Evolutionary conservation across 2,113 vertebrate species (phyloP).

Genomic region (Vidua chalybeata): DNA sequence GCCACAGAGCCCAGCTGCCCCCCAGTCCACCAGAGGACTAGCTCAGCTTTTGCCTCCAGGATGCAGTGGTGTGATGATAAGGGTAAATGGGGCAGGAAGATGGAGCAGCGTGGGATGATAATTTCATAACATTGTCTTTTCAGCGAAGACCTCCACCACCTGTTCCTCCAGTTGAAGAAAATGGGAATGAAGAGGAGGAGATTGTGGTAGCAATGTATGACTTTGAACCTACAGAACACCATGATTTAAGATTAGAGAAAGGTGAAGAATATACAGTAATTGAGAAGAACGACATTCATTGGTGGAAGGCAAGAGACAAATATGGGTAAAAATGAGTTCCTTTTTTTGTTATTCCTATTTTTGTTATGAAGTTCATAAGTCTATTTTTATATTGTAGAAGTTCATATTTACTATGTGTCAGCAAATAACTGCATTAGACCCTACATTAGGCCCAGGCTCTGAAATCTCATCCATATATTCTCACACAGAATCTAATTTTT

Average conservation of each 20-base stretch:
- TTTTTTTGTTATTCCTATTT: background rate
- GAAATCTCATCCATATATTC: background rate
- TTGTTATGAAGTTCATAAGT: background rate
- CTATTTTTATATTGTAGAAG: background rate
- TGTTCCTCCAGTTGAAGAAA: background rate
- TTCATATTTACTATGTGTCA: background rate
- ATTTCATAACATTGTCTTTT: background rate
- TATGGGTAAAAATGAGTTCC: constrained; percentile 75
- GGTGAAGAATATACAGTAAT: constrained; percentile 88
- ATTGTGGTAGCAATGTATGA: constrained; percentile 90
- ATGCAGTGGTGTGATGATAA: background rate
- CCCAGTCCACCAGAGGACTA: background rate
- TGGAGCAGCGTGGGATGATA: background rate
- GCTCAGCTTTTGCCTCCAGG: background rate
- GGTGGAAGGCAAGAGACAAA: constrained; percentile 89
- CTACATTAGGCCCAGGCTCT: background rate
- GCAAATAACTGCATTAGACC: background rate
- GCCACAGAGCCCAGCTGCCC: accelerated
- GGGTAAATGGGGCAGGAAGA: background rate
- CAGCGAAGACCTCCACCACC: constrained; percentile 76
- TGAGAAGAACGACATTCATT: constrained; percentile 87
- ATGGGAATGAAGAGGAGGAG: constrained; percentile 69
- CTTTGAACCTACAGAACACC: constrained; percentile 84
- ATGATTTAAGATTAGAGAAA: constrained; percentile 84
- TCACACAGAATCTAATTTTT: background rate